Base-by-base conservation (phyloP, 2,113 vertebrate species). In the Oncorhynchus mykiss region DNA sequence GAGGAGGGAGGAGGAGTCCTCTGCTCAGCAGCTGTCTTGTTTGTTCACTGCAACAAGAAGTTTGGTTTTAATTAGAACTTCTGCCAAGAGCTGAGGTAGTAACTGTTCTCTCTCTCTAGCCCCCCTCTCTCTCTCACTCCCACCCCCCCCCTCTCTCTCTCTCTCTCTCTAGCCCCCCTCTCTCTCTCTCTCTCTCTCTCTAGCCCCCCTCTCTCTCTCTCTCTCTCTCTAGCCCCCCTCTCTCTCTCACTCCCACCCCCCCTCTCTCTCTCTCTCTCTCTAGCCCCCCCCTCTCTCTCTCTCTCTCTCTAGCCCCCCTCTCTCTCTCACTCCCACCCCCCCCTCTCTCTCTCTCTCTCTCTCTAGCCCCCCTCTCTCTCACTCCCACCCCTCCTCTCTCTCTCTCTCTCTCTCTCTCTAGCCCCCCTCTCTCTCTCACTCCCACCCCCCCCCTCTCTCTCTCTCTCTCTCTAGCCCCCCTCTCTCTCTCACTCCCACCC, bases 31-130 rank as follows among this genome's bases (percentile, higher is more conserved):
- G 83, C 90, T 93, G 92, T 93, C 93, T 91, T 93, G 91, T 93
- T 94, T 93, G 92, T 88, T 91, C 91, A 88, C 83, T 80, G 88
- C 93, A 91, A 91, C 92, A 94, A 92, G 87, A 90, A 85, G 90
- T 94, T 94, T 96, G 95, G 94, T 95, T 96, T 95, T 92, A 93
- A 96, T 96, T 95, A 96, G 85, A 90, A 84, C 85, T 82, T 79
- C 85, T 88, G 93, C 93, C 93, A 93, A 90, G 86, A 88, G 80
- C 77, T 92, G 92, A 93, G 90, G 88, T 93, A 91, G 93, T 89
- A 89, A 89, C 86, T 84, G 85, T 86, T 84, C 83, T 66, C 72
- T 78, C 74, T 27, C 25, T 27, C 25, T 27, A 2, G 2, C 22
- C 22, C 22, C 22, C 22, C 22, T 24, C 22, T 24, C 22, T 24